These are phyloP conservation scores for Apotomis capreana DNA, from an alignment of 2,888 invertebrate species.

Conservation along the genomic window DNA sequence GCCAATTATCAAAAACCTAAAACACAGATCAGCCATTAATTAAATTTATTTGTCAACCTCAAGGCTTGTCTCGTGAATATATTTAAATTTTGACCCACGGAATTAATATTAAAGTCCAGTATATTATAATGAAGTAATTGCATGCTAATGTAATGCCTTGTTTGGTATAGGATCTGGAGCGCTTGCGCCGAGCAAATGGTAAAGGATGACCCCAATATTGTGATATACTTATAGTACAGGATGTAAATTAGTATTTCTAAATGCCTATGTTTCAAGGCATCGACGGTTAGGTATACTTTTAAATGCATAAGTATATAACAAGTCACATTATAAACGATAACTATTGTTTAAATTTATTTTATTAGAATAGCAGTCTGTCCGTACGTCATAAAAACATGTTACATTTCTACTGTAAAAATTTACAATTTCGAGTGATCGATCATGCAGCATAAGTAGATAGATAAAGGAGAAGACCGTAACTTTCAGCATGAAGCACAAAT, in stretches of 20 bases:
- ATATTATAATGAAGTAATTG: constrained; percentile 30
- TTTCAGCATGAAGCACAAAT: too few relatives aligned
- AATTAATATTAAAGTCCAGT: constrained; percentile 17
- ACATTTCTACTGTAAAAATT: too few relatives aligned
- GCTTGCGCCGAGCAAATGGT: constrained; percentile 11
- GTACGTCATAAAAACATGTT: too few relatives aligned
- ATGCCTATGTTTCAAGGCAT: not conserved
- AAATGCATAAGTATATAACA: not conserved
- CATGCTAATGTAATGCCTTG: constrained; percentile 28
- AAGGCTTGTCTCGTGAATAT: constrained; percentile 12
- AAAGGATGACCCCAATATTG: constrained; percentile 27
- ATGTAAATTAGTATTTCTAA: not conserved
- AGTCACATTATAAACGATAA: too few relatives aligned
- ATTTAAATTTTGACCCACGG: constrained; percentile 22
- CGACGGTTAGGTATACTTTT: not conserved
- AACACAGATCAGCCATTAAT: not conserved
- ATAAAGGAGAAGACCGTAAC: too few relatives aligned
- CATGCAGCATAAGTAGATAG: too few relatives aligned
- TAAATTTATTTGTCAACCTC: constrained; percentile 11
- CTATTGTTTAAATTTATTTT: too few relatives aligned
- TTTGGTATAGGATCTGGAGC: constrained; percentile 30
- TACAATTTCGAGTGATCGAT: too few relatives aligned
- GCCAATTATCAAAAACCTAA: not conserved
- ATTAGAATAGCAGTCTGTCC: too few relatives aligned
- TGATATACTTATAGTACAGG: constrained; percentile 9